phyloP scores from a whole-genome alignment of 2,113 vertebrate genomes.

The Diadophis punctatus region DNA sequence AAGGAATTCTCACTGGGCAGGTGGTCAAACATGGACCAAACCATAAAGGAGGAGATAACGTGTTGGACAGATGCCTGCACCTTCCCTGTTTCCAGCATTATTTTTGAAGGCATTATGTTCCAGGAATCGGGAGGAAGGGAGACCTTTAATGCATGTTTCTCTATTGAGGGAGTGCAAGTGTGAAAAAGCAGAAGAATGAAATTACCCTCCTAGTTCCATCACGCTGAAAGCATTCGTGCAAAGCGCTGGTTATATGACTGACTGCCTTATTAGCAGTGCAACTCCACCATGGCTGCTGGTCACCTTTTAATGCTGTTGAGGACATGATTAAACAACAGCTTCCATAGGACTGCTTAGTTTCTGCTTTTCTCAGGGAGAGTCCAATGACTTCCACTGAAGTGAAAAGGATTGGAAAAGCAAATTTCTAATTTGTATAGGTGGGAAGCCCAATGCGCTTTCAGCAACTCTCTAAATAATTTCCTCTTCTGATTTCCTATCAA shows the following conservation, averaged over 20 bases:
- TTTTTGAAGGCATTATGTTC: not conserved
- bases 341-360: not conserved
- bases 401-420: not conserved
- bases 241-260: not conserved
- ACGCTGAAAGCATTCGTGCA: not conserved
- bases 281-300: not conserved
- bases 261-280: not conserved
- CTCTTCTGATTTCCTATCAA: not conserved
- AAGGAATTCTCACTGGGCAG: constrained; percentile 3
- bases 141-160: not conserved
- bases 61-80: constrained; percentile 12
- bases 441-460: not conserved
- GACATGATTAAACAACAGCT: not conserved
- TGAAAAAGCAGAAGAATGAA: not conserved
- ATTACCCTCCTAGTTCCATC: not conserved
- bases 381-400: too few relatives aligned
- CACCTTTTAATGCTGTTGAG: not conserved
- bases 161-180: not conserved
- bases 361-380: not conserved
- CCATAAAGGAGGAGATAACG: constrained; percentile 15
- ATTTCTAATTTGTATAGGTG: not conserved
- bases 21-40: constrained; percentile 20
- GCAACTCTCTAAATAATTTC: not conserved
- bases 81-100: constrained; percentile 18
- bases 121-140: not conserved